Base-by-base conservation (phyloP, 2,888 invertebrate genomes). In the Cheilosia pagana region DNA sequence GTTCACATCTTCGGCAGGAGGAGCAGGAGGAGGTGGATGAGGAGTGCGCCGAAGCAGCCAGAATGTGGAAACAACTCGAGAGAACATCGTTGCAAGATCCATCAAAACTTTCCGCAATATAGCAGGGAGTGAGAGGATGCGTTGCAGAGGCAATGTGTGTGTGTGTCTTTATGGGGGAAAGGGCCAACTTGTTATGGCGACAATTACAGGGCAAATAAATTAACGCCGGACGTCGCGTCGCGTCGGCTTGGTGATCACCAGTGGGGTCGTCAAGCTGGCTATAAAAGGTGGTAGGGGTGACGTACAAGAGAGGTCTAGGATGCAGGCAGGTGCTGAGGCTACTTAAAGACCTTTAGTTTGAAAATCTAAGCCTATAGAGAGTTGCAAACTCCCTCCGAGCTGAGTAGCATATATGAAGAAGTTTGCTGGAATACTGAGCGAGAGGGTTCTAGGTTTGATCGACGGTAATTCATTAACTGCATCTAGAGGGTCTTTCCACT, bases 191-290 rank as follows among this genome's bases (percentile, higher is more conserved):
- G 74, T 74, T 48, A 48, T 28, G 74, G 65, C 55, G 57, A 75
- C 63, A 63, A 63, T 75, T 75, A 75, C 65, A 57, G 25, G 45
- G 25, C 25, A 55, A 19, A 65, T 75, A 75, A 65, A 75, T 75
- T 65, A 75, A 57, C 65, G 50, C 74, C 55, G n/a, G n/a, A n/a
- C n/a, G n/a, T n/a, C n/a, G n/a, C n/a, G n/a, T n/a, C n/a, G n/a
- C n/a, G 62, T 52, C 62, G 41, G 41, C 41, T 35, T 50, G 39
- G 55, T 55, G 57, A 63, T 75, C 57, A 75, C 39, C 48, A 6
- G 19, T 28, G n/a, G 31, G 16, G 74, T 8, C 71, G 5, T 28
- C n/a, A 21, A 28, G 14, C 16, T 1, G 7, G 2, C 19, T 19
- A 16, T n/a, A n/a, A n/a, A n/a, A 45, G 19, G 45, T 16, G 12